Evolutionary conservation across 1,140 invertebrate genomes (phyloP).

Genomic region (Anadara kagoshimensis): DNA sequence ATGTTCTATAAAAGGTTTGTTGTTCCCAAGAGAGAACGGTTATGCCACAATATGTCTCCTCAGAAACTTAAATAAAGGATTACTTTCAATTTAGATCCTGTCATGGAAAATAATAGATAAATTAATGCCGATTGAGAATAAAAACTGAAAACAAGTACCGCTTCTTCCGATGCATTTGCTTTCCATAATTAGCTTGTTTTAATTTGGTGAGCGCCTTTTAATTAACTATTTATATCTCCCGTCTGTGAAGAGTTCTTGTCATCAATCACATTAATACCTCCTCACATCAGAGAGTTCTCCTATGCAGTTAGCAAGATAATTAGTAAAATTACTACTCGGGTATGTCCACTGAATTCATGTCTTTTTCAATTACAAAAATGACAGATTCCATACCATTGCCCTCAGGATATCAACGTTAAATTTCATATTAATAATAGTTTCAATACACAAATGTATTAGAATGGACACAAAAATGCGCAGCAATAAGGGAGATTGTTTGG

Average conservation of each 20-base stretch:
- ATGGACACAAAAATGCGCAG: too few species aligned
- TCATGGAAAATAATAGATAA: conserved; percentile 18
- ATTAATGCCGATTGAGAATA: conserved; percentile 21
- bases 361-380: too few species aligned
- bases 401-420: too few species aligned
- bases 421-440: too few species aligned
- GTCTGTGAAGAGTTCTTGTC: background rate
- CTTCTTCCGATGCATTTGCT: conserved; percentile 23
- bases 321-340: too few species aligned
- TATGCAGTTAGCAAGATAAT: too few species aligned
- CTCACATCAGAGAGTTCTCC: too few species aligned
- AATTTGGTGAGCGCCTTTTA: conserved; percentile 9
- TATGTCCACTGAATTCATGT: too few species aligned
- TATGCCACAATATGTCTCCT: conserved; percentile 6
- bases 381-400: too few species aligned
- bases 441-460: too few species aligned
- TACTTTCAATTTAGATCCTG: conserved; percentile 15
- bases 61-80: conserved; percentile 29
- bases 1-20: conserved; percentile 21
- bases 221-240: conserved; percentile 27
- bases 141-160: conserved; percentile 17
- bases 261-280: conserved; percentile 18
- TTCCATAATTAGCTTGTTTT: conserved; percentile 24
- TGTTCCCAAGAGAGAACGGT: conserved; percentile 13
- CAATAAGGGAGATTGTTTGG: too few species aligned